phyloP scores from a whole-genome alignment of 2,888 invertebrate genomes.

The Periphyllus acericola region DNA sequence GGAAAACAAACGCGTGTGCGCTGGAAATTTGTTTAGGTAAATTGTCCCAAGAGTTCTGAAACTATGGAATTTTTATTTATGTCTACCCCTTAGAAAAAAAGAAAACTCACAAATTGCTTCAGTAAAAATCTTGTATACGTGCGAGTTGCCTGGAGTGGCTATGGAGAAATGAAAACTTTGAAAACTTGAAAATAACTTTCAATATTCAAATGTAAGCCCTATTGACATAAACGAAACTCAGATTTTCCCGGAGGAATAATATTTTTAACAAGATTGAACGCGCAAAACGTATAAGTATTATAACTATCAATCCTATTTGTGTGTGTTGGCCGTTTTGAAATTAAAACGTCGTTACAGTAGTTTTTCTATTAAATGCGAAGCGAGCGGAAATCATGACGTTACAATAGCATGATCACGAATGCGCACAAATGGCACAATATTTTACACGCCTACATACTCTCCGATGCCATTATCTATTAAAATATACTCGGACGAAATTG shows the following conservation, averaged over 20 bases:
- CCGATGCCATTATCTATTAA: no score
- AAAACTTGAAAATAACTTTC: conserved; percentile 40
- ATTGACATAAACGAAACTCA: conserved; percentile 39
- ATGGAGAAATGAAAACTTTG: conserved; percentile 39
- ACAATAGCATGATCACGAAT: no score
- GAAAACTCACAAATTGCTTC: conserved; percentile 2
- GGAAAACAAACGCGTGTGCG: not conserved
- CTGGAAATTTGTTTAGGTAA: conserved; percentile 46
- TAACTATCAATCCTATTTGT: not conserved
- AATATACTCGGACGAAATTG: no score
- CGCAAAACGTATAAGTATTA: not conserved
- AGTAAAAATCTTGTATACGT: not conserved
- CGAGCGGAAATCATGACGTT: no score
- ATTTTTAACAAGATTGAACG: conserved; percentile 15
- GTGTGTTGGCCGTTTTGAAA: not conserved
- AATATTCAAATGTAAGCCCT: conserved; percentile 30
- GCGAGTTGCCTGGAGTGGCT: not conserved
- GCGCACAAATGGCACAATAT: no score
- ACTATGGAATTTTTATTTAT: conserved; percentile 40
- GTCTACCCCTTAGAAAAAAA: conserved; percentile 1
- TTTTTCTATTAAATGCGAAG: no score
- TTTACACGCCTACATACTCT: no score
- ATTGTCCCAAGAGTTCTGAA: conserved; percentile 20
- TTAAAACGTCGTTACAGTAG: no score
- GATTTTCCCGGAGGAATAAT: conserved; percentile 26